Conservation (phyloP, 1,140 invertebrate genomes). For the Berghia stephanieae region DNA sequence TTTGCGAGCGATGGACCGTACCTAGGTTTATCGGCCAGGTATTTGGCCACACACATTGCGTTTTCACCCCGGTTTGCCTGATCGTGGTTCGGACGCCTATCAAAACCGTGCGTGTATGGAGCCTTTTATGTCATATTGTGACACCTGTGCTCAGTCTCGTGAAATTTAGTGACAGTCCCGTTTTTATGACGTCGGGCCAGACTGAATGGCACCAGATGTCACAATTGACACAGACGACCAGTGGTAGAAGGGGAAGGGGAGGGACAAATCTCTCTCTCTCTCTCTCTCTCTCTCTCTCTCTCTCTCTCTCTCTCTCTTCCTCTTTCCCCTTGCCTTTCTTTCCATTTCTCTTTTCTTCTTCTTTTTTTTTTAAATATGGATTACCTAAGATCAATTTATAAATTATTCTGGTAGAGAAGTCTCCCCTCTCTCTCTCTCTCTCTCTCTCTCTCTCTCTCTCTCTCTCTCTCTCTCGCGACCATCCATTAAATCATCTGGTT, state of each 20-base stretch:
- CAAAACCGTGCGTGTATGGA: slow-evolving; percentile 20
- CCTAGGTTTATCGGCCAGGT: too few species aligned
- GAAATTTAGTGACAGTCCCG: not conserved
- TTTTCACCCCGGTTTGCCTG: too few species aligned
- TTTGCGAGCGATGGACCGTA: too few species aligned
- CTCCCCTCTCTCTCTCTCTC: not conserved
- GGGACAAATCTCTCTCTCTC: slow-evolving; percentile 21
- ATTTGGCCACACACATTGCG: too few species aligned
- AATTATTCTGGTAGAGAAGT: too few species aligned
- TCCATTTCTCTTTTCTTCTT: not conserved
- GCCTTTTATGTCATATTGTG: not conserved
- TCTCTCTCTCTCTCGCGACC: not conserved
- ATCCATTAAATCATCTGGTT: not conserved
- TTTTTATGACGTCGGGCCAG: not conserved
- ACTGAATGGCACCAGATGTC: not conserved
- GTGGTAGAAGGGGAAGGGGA: too few species aligned
- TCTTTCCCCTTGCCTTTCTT: not conserved
- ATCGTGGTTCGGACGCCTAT: slow-evolving; percentile 38
- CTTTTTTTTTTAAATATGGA: not conserved
- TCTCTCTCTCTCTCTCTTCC: not conserved
- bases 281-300: slow-evolving; percentile 10
- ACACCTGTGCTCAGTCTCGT: not conserved
- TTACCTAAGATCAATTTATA: too few species aligned
- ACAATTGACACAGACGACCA: too few species aligned
- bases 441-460: not conserved